Percentiles rank a stretch among this genome's conserved stretches.
These are phyloP conservation scores for Pseudorectes ferrugineus DNA, from an alignment of 2,113 vertebrate species.

Conservation along the genomic window DNA sequence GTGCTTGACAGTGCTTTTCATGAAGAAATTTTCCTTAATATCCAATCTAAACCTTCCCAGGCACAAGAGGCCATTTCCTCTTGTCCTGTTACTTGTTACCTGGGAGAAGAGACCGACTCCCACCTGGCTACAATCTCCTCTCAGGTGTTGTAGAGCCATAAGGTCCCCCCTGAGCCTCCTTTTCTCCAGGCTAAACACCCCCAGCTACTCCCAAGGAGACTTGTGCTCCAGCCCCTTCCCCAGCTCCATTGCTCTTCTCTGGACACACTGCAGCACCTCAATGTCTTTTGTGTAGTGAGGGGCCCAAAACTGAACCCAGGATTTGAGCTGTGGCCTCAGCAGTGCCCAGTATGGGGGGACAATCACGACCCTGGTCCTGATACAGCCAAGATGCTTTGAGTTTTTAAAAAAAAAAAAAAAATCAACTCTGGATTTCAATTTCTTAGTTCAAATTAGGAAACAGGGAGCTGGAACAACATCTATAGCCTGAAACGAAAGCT, in stretches of 20 bases:
- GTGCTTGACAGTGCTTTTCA: background rate
- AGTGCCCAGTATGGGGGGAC: background rate
- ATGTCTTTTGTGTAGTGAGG: background rate
- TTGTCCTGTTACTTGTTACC: background rate
- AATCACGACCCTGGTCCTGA: background rate
- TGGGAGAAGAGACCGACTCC: fast-evolving
- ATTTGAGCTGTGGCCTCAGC: background rate
- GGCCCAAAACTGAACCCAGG: background rate
- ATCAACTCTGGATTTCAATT: background rate
- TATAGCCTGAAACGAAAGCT: background rate
- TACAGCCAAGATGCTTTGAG: background rate
- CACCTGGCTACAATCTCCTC: too few relatives aligned
- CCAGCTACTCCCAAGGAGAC: background rate
- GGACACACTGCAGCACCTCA: background rate
- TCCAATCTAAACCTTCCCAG: background rate
- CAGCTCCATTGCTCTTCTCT: background rate
- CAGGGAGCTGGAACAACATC: background rate
- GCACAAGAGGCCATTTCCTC: background rate
- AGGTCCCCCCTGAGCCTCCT: background rate
- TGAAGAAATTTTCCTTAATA: background rate
- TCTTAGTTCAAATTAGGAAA: background rate
- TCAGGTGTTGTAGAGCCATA: fast-evolving
- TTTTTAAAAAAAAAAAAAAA: background rate
- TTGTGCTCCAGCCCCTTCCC: background rate
- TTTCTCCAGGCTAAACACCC: background rate